Evolutionary conservation across 35 echinoderm and acorn worm species (phyloP).

Genomic region (Eucidaris tribuloides): DNA sequence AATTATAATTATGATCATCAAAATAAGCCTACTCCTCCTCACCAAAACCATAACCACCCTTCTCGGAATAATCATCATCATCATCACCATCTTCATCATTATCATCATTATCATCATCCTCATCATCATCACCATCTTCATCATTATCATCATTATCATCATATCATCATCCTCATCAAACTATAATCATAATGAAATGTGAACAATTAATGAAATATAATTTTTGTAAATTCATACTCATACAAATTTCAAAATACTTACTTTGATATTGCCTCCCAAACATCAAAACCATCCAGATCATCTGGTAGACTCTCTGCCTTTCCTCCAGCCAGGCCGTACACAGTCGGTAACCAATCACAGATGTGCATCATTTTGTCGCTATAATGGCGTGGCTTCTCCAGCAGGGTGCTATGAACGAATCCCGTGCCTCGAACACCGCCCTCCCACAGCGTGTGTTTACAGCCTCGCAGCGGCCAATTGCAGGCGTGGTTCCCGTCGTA

Average conservation of each 20-base stretch:
- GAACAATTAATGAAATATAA: neutral
- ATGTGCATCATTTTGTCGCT: slow-evolving; percentile 81
- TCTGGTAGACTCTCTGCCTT: slow-evolving; percentile 32
- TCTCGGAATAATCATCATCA: neutral
- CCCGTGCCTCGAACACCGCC: slow-evolving; percentile 83
- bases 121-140: neutral
- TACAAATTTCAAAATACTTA: slow-evolving; percentile 39
- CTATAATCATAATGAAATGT: neutral
- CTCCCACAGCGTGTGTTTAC: slow-evolving; percentile 89
- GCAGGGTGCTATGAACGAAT: slow-evolving; percentile 70
- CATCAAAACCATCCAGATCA: slow-evolving; percentile 69
- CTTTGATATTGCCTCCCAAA: slow-evolving; percentile 68
- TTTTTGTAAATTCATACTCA: neutral
- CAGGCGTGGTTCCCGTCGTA: slow-evolving; percentile 84
- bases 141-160: neutral
- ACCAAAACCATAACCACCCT: neutral
- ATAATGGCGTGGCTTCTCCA: slow-evolving; percentile 55
- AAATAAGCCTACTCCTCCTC: neutral
- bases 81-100: neutral
- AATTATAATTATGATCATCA: neutral
- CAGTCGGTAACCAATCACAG: slow-evolving; percentile 82
- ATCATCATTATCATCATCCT: neutral
- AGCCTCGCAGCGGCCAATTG: slow-evolving; percentile 86
- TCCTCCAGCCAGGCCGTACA: slow-evolving; percentile 75
- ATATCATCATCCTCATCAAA: neutral